Evolutionary conservation across 23 tunicate genomes (phyloP), one percentile per base, ranked within the genome.

Genomic region (Botrylloides violaceus): DNA sequence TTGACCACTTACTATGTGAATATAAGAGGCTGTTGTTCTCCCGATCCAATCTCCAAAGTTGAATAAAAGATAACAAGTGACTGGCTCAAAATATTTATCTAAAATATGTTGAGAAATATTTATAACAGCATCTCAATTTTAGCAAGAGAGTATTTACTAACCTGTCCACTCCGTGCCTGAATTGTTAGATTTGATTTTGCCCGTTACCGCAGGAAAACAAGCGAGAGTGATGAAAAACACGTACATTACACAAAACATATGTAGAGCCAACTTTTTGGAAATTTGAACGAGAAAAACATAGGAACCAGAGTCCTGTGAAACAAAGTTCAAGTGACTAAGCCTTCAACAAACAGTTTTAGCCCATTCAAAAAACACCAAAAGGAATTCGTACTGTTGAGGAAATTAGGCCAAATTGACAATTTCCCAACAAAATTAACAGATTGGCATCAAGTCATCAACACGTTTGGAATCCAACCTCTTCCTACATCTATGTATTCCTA

Each of bases 21-120:
- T n/a, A 47, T 75, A 75, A 23, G 92, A 83, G 32, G 90, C 85
- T 66, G 80, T 15, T 3, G 81, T 71, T 62, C 97, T 36, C 20
- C 97, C 97, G 43, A 90, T 32, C 85, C 85, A 90, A 58, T 90
- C 97, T n/a, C 68, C 36, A 31, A 79, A 28, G 56, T 83, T 83
- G 37, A 90, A 90, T 34, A 90, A 61, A 1, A 90, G 85, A 53
- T 82, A 90, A 68, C 89, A 82, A 30, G 77, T 32, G 2, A 90
- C 97, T 2, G 97, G 97, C 3, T 78, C 78, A 85, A 90, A 90
- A 61, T 83, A 90, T n/a, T 64, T 21, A 70, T 76, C 96, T 87
- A 38, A 23, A 78, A n/a, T n/a, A n/a, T n/a, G n/a, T n/a, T n/a
- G n/a, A n/a, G n/a, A n/a, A n/a, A n/a, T n/a, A n/a, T n/a, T n/a